A percentile compares a stretch with the other conserved stretches of the same genome.
Evolutionary conservation across 2,888 invertebrate genomes (phyloP).

Genomic region (Xylocampa areola): DNA sequence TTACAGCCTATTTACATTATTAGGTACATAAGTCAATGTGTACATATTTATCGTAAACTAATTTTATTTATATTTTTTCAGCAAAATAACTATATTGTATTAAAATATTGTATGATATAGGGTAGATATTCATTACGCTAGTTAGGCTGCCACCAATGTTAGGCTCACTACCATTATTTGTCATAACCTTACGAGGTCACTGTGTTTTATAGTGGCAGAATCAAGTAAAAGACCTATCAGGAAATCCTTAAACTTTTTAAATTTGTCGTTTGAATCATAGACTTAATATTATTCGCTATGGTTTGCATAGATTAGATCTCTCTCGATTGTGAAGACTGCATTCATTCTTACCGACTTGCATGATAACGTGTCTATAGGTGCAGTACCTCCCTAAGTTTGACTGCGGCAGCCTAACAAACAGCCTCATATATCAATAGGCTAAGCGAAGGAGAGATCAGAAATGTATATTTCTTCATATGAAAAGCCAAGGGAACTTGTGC

Average conservation of each 20-base stretch:
- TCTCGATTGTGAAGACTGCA: too few species aligned
- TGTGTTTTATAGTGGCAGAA: too few species aligned
- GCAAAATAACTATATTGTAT: conserved; percentile 13
- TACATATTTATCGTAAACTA: conserved; percentile 40
- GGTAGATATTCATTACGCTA: neutral
- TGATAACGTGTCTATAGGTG: too few species aligned
- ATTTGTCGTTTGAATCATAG: too few species aligned
- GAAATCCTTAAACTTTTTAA: too few species aligned
- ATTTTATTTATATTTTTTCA: conserved; percentile 28
- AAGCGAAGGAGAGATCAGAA: conserved; percentile 29
- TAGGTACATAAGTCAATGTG: conserved; percentile 53
- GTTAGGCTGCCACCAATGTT: neutral
- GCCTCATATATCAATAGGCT: neutral
- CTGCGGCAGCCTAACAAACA: neutral
- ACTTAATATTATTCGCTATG: too few species aligned
- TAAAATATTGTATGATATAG: conserved; percentile 10
- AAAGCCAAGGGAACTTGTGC: conserved; percentile 25
- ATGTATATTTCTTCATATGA: conserved; percentile 27
- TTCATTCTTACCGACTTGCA: too few species aligned
- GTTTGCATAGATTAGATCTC: too few species aligned
- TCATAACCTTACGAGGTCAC: too few species aligned
- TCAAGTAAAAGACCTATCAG: too few species aligned
- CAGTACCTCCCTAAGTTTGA: neutral
- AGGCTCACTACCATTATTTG: too few species aligned
- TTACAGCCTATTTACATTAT: conserved; percentile 83